Conservation (phyloP, 2,888 invertebrate species). For the Athalia circularis region DNA sequence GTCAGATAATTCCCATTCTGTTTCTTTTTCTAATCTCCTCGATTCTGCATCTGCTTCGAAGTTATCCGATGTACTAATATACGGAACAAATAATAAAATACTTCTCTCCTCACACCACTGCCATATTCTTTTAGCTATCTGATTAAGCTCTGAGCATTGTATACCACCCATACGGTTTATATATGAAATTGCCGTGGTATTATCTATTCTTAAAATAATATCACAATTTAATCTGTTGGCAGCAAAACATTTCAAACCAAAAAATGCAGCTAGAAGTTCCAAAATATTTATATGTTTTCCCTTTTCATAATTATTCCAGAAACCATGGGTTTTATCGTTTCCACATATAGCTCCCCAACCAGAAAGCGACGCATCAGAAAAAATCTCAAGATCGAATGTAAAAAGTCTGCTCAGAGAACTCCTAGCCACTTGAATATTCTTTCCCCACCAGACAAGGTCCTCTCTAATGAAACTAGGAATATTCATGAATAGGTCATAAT, state of each 20-base stretch:
- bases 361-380: conserved; percentile 8
- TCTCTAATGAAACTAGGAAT: conserved; percentile 33
- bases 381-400: conserved; percentile 11
- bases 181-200: conserved; percentile 43
- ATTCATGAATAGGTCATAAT: conserved; percentile 46
- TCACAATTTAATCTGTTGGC: conserved; percentile 37
- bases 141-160: not conserved
- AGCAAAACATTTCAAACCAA: conserved; percentile 47
- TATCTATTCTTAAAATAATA: conserved; percentile 48
- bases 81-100: not conserved
- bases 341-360: conserved; percentile 40
- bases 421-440: conserved; percentile 32
- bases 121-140: conserved; percentile 8
- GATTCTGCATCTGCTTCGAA: conserved; percentile 49
- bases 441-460: conserved; percentile 47
- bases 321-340: conserved; percentile 16
- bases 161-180: conserved; percentile 35
- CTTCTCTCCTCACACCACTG: conserved; percentile 21
- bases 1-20: conserved; percentile 47
- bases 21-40: conserved; percentile 48
- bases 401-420: conserved; percentile 42
- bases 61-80: conserved; percentile 1
- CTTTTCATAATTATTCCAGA: conserved; percentile 8
- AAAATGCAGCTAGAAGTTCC: conserved; percentile 33
- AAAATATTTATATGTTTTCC: conserved; percentile 18